phyloP scores from a whole-genome alignment of 2,797 vertebrate genomes.

The Alectoris magna region DNA sequence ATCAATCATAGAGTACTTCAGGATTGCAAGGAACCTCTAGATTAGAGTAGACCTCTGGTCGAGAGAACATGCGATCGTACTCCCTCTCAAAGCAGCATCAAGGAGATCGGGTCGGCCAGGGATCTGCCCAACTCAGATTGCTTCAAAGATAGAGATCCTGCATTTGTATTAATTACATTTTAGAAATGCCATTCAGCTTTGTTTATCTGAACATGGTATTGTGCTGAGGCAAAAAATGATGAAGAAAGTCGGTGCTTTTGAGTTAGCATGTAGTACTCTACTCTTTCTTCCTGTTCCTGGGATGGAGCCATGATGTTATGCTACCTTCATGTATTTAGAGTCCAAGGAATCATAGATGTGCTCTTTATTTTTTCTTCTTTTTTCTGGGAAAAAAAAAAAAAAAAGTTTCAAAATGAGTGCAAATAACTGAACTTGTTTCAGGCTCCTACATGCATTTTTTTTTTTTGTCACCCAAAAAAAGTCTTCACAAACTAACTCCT shows the following conservation, averaged over 20 bases:
- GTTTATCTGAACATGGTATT: neutral
- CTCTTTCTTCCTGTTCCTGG: neutral
- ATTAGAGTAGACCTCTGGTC: neutral
- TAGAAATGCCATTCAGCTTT: neutral
- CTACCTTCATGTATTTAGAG: neutral
- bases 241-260: neutral
- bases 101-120: neutral
- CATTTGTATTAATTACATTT: neutral
- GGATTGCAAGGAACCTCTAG: neutral
- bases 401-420: neutral
- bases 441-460: slow-evolving; percentile 10
- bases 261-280: neutral
- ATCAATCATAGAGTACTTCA: neutral
- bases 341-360: neutral
- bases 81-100: neutral
- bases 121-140: neutral
- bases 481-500: neutral
- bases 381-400: neutral
- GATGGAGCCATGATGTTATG: neutral
- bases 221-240: neutral
- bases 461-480: slow-evolving; percentile 50
- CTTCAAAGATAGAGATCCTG: neutral
- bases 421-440: neutral
- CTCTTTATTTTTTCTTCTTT: neutral
- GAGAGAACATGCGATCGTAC: neutral